Evolutionary conservation across 1,140 invertebrate species (phyloP).

Genomic region (Delia radicum): DNA sequence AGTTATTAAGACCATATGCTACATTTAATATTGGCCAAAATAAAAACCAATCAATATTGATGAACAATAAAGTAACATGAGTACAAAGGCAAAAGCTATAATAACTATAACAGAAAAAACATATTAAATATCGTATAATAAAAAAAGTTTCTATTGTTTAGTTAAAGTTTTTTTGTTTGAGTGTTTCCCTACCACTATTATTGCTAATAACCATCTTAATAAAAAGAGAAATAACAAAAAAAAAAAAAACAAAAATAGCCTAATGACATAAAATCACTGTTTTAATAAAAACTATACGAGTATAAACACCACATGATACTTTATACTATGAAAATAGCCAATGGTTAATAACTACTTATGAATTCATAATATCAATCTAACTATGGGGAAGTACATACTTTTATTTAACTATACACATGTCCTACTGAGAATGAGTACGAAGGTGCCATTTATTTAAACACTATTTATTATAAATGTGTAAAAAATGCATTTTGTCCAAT

Average conservation of each 20-base stretch:
- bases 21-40: not conserved
- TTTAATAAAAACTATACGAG: not conserved
- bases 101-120: not conserved
- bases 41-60: not conserved
- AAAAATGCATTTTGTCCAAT: too few relatives aligned
- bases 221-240: not conserved
- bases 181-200: not conserved
- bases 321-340: not conserved
- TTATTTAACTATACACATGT: too few relatives aligned
- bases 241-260: not conserved
- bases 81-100: too few relatives aligned
- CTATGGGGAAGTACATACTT: too few relatives aligned
- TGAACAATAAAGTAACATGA: not conserved
- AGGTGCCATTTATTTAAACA: too few relatives aligned
- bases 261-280: not conserved
- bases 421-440: too few relatives aligned
- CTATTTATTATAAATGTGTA: too few relatives aligned
- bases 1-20: not conserved
- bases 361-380: not conserved
- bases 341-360: not conserved
- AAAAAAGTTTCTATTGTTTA: slow-evolving; percentile 2
- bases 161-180: not conserved
- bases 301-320: not conserved
- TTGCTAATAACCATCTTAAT: not conserved
- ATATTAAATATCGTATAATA: not conserved